Evolutionary conservation across 2,797 vertebrate genomes (phyloP).

Genomic region (Epinephelus coioides): DNA sequence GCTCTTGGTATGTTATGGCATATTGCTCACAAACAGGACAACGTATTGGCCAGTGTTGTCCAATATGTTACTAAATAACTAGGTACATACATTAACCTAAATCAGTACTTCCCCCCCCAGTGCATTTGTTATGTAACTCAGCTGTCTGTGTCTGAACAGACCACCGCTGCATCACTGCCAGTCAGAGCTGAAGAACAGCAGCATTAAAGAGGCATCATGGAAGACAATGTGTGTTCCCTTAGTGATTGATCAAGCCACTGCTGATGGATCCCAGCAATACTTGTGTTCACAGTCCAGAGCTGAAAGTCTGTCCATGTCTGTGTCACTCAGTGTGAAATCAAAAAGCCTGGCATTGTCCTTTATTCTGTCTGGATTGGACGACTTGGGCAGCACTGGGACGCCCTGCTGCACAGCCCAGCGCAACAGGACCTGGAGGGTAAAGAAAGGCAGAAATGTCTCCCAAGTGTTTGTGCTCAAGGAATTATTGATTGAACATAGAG

Average conservation of each 20-base stretch:
- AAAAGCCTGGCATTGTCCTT: conserved; percentile 83
- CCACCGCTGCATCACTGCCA: neutral
- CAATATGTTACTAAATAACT: neutral
- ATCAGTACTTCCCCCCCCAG: no score
- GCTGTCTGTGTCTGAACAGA: no score
- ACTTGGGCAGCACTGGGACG: conserved; percentile 88
- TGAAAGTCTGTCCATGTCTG: conserved; percentile 80
- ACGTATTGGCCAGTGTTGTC: neutral
- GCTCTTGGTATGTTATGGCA: neutral
- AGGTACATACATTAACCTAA: neutral
- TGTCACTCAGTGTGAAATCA: conserved; percentile 82
- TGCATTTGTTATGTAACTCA: no score
- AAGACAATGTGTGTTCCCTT: neutral
- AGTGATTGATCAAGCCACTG: conserved; percentile 75
- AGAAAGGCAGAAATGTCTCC: neutral
- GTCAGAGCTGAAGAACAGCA: neutral
- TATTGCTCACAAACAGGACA: neutral
- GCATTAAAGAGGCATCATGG: neutral
- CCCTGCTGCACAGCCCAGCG: conserved; percentile 89
- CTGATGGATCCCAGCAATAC: conserved; percentile 87
- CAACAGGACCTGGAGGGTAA: conserved; percentile 79
- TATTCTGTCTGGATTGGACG: conserved; percentile 79
- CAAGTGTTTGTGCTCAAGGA: neutral
- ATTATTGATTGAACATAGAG: neutral
- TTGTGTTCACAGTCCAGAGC: conserved; percentile 81